Base-by-base conservation (phyloP, 2,113 vertebrate genomes). In the Telmatochromis brachygnathus region DNA sequence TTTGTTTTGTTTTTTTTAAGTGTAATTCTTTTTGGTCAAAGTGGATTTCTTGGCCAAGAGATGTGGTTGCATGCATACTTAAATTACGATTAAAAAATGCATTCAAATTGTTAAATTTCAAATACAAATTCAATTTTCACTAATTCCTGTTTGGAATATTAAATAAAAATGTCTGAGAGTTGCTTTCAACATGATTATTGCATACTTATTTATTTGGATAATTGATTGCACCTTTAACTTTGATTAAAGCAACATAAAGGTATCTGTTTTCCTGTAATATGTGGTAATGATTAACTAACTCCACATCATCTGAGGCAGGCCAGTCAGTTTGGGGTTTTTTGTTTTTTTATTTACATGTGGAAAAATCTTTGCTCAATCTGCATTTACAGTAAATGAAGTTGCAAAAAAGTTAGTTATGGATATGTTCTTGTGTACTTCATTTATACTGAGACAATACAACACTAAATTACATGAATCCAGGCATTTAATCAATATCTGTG, bases 1-100 rank as follows among this genome's bases (percentile, higher is more conserved):
- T 28, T 17, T 28, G 1, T 1, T 21, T 4, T 2, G 1, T 4
- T 14, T 14, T 55, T 39, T 26, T 7, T 1, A 7, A 26, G 15
- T 30, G 0, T 17, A 11, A 49, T 47, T 75, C 15, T 49, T 75
- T 75, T 30, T 19, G 70, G 11, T 8, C 15, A 3, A 75, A 49
- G 15, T 12, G 23, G 23, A 28, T 0, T 47, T 73, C 68, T 73
- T 47, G 14, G 39, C 9, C 15, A 49, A 75, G 23, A 75, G 23
- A 47, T 28, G 15, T 30, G 42, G 6, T 77, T 77, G 42, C 6
- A 77, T 77, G 15, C 42, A 28, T 49, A 17, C 42, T 77, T 49
- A 12, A 75, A 47, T 75, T 28, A 75, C 6, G 0, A 49, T 75
- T 28, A 6, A 73, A 73, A 75, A 75, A 75, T 19, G 23, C 42